These are phyloP conservation scores for Coilia nasus DNA, from an alignment of 2,797 vertebrate species.

Conservation along the genomic window DNA sequence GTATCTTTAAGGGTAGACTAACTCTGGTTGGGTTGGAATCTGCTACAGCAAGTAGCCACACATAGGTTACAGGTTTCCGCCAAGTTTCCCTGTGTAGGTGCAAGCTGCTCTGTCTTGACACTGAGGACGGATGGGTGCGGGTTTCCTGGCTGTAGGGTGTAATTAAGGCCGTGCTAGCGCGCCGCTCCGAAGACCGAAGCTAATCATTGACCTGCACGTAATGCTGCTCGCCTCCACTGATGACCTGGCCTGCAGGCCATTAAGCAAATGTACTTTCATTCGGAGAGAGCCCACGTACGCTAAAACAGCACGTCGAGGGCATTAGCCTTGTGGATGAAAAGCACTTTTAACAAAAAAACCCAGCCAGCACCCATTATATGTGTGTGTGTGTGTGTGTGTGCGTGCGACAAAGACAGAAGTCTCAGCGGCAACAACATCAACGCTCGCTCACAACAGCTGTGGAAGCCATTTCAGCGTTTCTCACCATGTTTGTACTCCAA, in stretches of 20 bases:
- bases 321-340: neutral
- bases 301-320: neutral
- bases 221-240: neutral
- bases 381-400: neutral
- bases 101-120: neutral
- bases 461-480: neutral
- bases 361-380: neutral
- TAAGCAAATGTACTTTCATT: neutral
- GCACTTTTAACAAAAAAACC: neutral
- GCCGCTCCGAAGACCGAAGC: neutral
- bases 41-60: neutral
- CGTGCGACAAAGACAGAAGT: neutral
- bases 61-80: too few relatives aligned
- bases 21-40: neutral
- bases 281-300: neutral
- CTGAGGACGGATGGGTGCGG: neutral
- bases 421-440: neutral
- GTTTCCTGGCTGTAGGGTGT: conserved; percentile 1
- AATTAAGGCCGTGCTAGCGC: neutral
- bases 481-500: neutral
- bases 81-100: neutral
- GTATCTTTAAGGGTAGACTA: neutral
- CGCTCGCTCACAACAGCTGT: neutral
- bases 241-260: neutral
- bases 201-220: neutral